These are phyloP conservation scores for Amphilophus citrinellus DNA, from an alignment of 2,113 vertebrate species.

Conservation along the genomic window DNA sequence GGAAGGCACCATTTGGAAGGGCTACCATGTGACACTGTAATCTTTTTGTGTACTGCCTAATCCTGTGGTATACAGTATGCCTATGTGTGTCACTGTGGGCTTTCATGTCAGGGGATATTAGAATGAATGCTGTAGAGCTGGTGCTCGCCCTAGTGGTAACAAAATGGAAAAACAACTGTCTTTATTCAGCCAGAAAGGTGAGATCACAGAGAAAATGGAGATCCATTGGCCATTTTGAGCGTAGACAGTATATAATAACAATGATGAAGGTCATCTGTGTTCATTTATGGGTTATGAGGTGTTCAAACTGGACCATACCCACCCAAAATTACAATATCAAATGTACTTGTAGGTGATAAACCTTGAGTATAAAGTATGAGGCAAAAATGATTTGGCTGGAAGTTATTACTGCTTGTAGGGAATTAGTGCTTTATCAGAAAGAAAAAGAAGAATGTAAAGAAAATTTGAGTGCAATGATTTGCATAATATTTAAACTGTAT, in stretches of 20 bases:
- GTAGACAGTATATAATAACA: not conserved
- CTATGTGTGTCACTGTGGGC: constrained; percentile 26
- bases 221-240: not conserved
- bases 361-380: not conserved
- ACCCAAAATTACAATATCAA: not conserved
- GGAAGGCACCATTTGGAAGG: constrained; percentile 51
- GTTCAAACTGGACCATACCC: not conserved
- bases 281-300: not conserved
- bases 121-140: constrained; percentile 22
- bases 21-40: constrained; percentile 64
- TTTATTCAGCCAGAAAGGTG: constrained; percentile 50
- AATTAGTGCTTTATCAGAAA: not conserved
- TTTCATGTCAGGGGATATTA: constrained; percentile 25
- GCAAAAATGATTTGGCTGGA: not conserved
- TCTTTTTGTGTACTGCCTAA: constrained; percentile 62
- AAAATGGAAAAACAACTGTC: not conserved
- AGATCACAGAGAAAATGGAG: constrained; percentile 49
- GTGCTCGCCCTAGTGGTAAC: constrained; percentile 44
- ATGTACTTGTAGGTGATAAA: not conserved
- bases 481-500: not conserved
- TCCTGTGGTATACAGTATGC: constrained; percentile 52
- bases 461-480: not conserved
- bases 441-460: not conserved
- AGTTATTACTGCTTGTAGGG: not conserved
- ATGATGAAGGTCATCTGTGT: not conserved